Conservation (phyloP, 1,140 invertebrate species). For the Leptoteleia sp. region DNA sequence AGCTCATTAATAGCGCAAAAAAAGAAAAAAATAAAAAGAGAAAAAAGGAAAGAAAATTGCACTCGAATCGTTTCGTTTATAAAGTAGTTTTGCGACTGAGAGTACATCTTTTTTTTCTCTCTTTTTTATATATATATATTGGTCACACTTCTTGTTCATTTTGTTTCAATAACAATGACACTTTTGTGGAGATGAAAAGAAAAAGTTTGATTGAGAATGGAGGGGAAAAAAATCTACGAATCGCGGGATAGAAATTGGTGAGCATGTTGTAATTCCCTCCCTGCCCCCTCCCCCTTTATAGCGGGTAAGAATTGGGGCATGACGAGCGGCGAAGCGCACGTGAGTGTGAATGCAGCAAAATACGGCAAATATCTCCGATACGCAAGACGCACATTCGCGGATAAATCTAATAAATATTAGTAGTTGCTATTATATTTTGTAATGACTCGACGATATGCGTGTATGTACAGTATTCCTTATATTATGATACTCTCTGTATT, state of each 20-base stretch:
- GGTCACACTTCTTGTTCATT: too few species aligned
- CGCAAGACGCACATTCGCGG: slow-evolving; percentile 27
- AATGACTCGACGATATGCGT: too few species aligned
- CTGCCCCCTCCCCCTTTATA: slow-evolving; percentile 31
- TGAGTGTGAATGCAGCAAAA: slow-evolving; percentile 55
- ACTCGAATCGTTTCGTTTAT: not conserved
- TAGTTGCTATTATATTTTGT: too few species aligned
- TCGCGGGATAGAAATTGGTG: slow-evolving; percentile 58
- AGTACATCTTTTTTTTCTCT: too few species aligned
- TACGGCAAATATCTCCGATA: slow-evolving; percentile 49
- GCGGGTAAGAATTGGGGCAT: slow-evolving; percentile 71
- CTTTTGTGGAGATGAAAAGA: not conserved
- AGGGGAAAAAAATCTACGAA: slow-evolving; percentile 14
- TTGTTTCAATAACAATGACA: slow-evolving; percentile 2
- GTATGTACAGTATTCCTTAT: too few species aligned
- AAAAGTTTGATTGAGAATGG: slow-evolving; percentile 25
- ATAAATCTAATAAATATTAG: slow-evolving; percentile 46
- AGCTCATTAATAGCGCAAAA: slow-evolving; percentile 36
- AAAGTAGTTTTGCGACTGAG: slow-evolving; percentile 8
- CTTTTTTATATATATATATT: too few species aligned
- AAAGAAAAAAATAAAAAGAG: too few species aligned
- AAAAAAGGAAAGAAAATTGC: too few species aligned
- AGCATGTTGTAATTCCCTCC: slow-evolving; percentile 58
- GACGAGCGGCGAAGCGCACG: slow-evolving; percentile 69
- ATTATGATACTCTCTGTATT: too few species aligned